A percentile compares a stretch with the other conserved stretches of the same genome.
Evolutionary conservation across 2,113 vertebrate species (phyloP).

Genomic region (Ammodytes dubius): DNA sequence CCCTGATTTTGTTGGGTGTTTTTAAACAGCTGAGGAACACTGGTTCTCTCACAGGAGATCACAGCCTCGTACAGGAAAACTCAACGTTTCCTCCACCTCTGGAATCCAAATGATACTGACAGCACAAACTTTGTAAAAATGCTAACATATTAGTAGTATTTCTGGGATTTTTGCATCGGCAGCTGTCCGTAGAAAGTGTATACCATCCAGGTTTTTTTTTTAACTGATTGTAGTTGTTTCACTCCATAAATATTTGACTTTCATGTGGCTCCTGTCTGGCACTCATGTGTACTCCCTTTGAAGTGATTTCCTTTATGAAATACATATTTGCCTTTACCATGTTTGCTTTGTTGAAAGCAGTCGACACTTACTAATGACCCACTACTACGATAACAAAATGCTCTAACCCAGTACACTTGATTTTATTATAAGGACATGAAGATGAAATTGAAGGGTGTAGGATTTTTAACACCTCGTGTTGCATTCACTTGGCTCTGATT

Average conservation of each 20-base stretch:
- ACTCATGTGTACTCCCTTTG: background rate
- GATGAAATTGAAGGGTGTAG: background rate
- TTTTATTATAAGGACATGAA: constrained; percentile 11
- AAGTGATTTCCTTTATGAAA: constrained; percentile 1
- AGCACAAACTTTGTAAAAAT: constrained; percentile 38
- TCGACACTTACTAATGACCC: constrained; percentile 36
- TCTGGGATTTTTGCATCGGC: constrained; percentile 13
- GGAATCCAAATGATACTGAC: constrained; percentile 11
- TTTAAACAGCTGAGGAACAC: constrained; percentile 10
- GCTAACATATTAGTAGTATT: constrained; percentile 5
- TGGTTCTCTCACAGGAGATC: constrained; percentile 26
- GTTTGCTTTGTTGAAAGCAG: constrained; percentile 16
- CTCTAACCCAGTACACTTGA: constrained; percentile 7
- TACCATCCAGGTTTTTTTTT: constrained; percentile 40
- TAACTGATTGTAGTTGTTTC: constrained; percentile 37
- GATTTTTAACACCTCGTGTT: constrained; percentile 35
- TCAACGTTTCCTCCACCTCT: constrained; percentile 10
- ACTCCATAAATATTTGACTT: constrained; percentile 1
- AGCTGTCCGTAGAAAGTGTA: background rate
- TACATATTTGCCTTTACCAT: constrained; percentile 19
- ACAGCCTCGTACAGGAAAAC: background rate
- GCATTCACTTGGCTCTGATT: constrained; percentile 1
- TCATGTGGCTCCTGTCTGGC: background rate
- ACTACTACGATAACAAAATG: background rate
- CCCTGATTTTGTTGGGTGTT: background rate